A percentile compares a stretch with the other conserved stretches of the same genome.
Conservation (phyloP, 2,113 vertebrate species). For the Promerops cafer region DNA sequence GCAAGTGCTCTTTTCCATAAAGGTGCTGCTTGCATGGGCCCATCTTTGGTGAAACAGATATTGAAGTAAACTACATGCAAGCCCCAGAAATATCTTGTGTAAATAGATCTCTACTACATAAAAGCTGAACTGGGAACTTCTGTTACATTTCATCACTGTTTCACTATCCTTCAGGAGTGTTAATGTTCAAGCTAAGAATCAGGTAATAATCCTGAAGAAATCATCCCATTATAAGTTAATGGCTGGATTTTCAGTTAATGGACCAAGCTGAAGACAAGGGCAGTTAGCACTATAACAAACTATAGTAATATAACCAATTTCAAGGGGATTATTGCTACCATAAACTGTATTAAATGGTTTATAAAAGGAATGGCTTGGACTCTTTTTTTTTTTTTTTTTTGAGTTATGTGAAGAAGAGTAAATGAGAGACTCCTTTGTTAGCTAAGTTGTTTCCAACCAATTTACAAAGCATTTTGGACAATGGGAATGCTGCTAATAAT, state of each 20-base stretch:
- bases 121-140: background rate
- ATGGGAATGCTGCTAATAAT: background rate
- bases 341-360: slow-evolving; percentile 33
- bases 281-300: slow-evolving; percentile 53
- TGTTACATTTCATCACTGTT: background rate
- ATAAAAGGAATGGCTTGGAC: background rate
- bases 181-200: background rate
- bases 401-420: background rate
- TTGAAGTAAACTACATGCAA: background rate
- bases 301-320: slow-evolving; percentile 47
- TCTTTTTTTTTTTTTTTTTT: background rate
- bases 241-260: slow-evolving; percentile 42
- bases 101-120: background rate
- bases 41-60: background rate
- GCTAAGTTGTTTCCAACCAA: slow-evolving; percentile 14
- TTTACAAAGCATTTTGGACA: slow-evolving; percentile 33
- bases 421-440: slow-evolving; percentile 31
- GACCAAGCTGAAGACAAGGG: slow-evolving; percentile 38
- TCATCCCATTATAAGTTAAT: slow-evolving; percentile 10
- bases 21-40: background rate
- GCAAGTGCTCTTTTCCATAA: background rate
- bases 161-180: background rate
- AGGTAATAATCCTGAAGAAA: slow-evolving; percentile 37
- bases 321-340: slow-evolving; percentile 31
- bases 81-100: background rate